phyloP scores from a whole-genome alignment of 1,140 invertebrate genomes.

The Rhopalosiphum maidis region DNA sequence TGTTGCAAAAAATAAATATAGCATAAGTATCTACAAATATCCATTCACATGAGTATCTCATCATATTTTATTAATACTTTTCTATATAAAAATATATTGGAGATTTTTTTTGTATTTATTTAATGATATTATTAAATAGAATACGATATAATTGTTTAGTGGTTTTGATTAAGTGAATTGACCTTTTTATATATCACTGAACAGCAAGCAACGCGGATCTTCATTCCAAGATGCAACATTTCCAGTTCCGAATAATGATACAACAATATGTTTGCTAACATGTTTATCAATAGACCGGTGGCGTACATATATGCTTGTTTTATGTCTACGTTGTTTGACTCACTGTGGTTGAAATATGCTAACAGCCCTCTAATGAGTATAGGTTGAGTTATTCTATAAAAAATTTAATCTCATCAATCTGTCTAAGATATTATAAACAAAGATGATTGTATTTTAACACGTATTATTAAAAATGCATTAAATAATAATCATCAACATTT shows the following conservation, averaged over 20 bases:
- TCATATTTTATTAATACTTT: no score
- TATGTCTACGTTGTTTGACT: conserved; percentile 58
- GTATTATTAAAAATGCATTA: no score
- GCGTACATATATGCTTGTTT: conserved; percentile 73
- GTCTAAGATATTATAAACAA: no score
- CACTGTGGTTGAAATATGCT: conserved; percentile 70
- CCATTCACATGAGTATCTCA: no score
- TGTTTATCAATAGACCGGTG: conserved; percentile 72
- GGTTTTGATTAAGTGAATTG: not conserved
- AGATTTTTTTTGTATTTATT: no score
- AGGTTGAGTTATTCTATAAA: conserved; percentile 71
- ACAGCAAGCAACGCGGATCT: not conserved
- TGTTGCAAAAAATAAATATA: no score
- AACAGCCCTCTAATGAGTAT: conserved; percentile 76
- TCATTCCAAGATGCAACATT: not conserved
- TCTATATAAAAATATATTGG: no score
- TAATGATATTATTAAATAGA: not conserved
- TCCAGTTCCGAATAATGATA: conserved; percentile 74
- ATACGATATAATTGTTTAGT: not conserved
- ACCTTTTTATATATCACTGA: conserved; percentile 4
- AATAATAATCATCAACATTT: no score
- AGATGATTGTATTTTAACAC: no score
- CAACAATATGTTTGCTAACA: conserved; percentile 73
- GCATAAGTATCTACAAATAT: no score
- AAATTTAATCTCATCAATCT: not conserved